Conservation (phyloP, 1,140 invertebrate genomes). For the Calosoma granatense region DNA sequence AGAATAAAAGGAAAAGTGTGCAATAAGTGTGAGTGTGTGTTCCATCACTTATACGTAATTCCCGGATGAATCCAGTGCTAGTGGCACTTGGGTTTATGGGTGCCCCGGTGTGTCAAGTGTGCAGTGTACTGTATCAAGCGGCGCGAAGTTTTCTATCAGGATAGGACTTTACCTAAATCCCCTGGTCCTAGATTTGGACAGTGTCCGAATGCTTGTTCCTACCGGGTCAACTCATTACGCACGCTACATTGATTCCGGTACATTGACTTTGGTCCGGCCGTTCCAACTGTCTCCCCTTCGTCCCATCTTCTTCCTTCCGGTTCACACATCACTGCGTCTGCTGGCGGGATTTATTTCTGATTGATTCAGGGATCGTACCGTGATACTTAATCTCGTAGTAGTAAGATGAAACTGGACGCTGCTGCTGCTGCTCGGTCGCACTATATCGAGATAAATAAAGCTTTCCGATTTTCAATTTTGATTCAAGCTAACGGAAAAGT, state of each 20-base stretch:
- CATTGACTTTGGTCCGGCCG: too few relatives aligned
- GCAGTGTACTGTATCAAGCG: neutral
- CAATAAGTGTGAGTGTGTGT: too few relatives aligned
- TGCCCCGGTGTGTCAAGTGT: neutral
- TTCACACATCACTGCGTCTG: slow-evolving; percentile 13
- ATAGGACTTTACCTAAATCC: neutral
- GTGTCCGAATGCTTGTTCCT: neutral
- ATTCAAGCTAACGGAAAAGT: neutral
- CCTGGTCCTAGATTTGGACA: neutral
- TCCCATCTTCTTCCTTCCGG: neutral
- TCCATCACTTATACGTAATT: too few relatives aligned
- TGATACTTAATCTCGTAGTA: neutral
- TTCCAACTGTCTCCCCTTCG: neutral
- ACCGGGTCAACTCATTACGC: slow-evolving; percentile 1
- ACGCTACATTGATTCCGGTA: slow-evolving; percentile 14
- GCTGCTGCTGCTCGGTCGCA: too few relatives aligned
- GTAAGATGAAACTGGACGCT: neutral
- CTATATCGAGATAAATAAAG: neutral
- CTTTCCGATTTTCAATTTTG: neutral
- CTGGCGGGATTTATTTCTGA: slow-evolving; percentile 11
- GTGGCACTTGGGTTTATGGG: too few relatives aligned
- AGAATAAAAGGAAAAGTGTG: too few relatives aligned
- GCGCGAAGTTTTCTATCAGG: neutral
- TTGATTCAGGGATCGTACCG: neutral
- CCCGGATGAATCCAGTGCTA: too few relatives aligned